These are phyloP conservation scores for Halichoeres trimaculatus DNA, from an alignment of 2,113 vertebrate species.

Conservation along the genomic window DNA sequence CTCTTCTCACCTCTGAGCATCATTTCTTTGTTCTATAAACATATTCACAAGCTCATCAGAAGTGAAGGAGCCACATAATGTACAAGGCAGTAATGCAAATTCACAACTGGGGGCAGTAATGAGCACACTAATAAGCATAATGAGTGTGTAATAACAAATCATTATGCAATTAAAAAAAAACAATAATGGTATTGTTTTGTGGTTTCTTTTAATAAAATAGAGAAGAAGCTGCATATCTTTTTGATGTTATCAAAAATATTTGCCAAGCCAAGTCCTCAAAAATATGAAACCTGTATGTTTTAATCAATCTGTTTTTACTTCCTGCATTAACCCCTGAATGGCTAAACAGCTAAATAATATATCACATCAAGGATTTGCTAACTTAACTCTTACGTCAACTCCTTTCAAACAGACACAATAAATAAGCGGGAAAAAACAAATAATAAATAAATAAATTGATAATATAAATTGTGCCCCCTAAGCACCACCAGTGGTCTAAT, in stretches of 20 bases:
- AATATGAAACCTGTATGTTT: not conserved
- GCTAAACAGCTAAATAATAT: not conserved
- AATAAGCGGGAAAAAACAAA: too few species aligned
- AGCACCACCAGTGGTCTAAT: not conserved
- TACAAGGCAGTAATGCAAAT: not conserved
- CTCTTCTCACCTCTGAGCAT: too few species aligned
- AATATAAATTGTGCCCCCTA: too few species aligned
- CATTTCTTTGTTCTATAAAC: too few species aligned
- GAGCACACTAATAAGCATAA: slow-evolving; percentile 2
- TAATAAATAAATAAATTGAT: not conserved
- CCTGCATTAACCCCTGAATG: not conserved
- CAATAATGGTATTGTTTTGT: too few species aligned
- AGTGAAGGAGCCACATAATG: not conserved
- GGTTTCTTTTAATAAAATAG: too few species aligned
- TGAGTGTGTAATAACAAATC: not conserved
- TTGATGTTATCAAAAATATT: not conserved
- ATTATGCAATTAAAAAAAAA: not conserved
- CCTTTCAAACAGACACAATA: too few species aligned
- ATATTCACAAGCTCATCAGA: not conserved
- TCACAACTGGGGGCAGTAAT: slow-evolving; percentile 14
- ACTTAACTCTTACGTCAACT: not conserved
- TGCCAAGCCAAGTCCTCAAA: not conserved
- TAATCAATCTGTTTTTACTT: not conserved
- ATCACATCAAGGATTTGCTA: not conserved
- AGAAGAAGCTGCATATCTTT: too few species aligned